A percentile compares a stretch with the other conserved stretches of the same genome.
Evolutionary conservation across 2,888 invertebrate species (phyloP).

Genomic region (Griposia aprilina): DNA sequence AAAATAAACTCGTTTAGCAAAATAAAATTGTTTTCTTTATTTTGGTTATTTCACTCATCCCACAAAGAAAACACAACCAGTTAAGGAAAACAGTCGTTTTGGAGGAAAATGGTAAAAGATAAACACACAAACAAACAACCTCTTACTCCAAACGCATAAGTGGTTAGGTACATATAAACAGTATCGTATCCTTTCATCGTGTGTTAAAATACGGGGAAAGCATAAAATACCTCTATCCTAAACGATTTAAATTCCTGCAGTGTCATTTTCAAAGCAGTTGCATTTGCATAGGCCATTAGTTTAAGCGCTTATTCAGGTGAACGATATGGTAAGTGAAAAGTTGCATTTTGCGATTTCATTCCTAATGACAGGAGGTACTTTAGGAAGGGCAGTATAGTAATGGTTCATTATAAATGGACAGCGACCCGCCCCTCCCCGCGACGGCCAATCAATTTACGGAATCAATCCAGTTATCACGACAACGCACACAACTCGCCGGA

Average conservation of each 20-base stretch:
- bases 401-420: constrained; percentile 66
- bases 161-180: neutral
- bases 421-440: constrained; percentile 23
- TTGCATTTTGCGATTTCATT: constrained; percentile 63
- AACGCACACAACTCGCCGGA: constrained; percentile 48
- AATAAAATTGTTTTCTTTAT: constrained; percentile 17
- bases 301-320: constrained; percentile 40
- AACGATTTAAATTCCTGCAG: constrained; percentile 27
- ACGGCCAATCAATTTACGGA: constrained; percentile 72
- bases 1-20: constrained; percentile 39
- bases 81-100: neutral
- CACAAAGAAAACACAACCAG: neutral
- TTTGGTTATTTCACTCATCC: constrained; percentile 1
- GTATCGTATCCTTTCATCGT: neutral
- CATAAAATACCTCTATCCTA: constrained; percentile 7
- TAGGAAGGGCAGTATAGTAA: constrained; percentile 42
- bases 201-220: neutral
- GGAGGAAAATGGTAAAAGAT: constrained; percentile 17
- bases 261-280: constrained; percentile 27
- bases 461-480: constrained; percentile 68
- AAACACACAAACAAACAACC: constrained; percentile 9
- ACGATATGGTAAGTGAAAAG: constrained; percentile 52
- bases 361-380: constrained; percentile 59
- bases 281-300: constrained; percentile 52
- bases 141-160: neutral